These are phyloP conservation scores for Tupiocoris notatus DNA, from an alignment of 2,888 invertebrate species.

Conservation along the genomic window DNA sequence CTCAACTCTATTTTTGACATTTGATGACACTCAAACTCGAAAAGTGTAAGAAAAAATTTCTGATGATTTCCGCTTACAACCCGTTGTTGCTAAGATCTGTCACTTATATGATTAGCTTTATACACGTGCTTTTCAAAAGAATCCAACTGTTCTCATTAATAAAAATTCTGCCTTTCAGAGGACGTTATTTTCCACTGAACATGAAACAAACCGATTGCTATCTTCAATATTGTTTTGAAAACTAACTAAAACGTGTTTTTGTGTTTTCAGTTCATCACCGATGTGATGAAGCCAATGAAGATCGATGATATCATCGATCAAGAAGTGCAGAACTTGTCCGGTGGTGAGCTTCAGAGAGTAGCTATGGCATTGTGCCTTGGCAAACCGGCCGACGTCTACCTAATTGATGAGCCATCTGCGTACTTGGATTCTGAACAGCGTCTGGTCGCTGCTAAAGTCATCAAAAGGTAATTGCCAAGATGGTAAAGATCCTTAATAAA, in stretches of 20 bases:
- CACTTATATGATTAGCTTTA: too few species aligned
- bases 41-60: too few species aligned
- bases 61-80: too few species aligned
- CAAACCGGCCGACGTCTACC: slow-evolving; percentile 97
- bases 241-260: slow-evolving; percentile 26
- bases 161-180: too few species aligned
- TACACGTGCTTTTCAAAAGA: too few species aligned
- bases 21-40: too few species aligned
- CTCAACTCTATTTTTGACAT: too few species aligned
- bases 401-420: slow-evolving; percentile 98
- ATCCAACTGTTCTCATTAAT: too few species aligned
- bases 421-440: slow-evolving; percentile 99
- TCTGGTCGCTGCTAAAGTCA: slow-evolving; percentile 98
- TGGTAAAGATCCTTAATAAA: background rate
- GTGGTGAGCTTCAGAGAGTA: slow-evolving; percentile 98
- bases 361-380: slow-evolving; percentile 95
- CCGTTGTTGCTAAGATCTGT: too few species aligned
- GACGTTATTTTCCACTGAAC: too few species aligned
- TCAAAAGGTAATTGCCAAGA: slow-evolving; percentile 71
- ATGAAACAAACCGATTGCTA: too few species aligned
- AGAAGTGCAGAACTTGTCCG: slow-evolving; percentile 96
- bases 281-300: slow-evolving; percentile 97
- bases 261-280: slow-evolving; percentile 80
- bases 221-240: too few species aligned
- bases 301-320: slow-evolving; percentile 97